phyloP scores from a whole-genome alignment of 2,888 invertebrate genomes.

The Beris chalybata region DNA sequence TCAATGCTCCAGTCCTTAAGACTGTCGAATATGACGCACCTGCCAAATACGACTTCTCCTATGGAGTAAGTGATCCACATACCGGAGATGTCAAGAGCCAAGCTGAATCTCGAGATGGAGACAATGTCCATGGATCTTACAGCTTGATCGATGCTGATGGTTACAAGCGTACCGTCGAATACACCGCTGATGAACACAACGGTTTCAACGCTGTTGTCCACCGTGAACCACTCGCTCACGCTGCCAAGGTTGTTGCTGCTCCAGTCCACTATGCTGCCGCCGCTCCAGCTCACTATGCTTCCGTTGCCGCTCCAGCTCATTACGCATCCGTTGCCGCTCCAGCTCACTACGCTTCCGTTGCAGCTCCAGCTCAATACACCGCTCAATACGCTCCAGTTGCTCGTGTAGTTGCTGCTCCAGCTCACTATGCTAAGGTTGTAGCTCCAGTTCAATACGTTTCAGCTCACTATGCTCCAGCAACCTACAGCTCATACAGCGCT shows the following conservation, averaged over 20 bases:
- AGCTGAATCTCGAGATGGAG: conserved; percentile 59
- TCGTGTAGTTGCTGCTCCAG: conserved; percentile 14
- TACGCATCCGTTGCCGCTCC: not conserved
- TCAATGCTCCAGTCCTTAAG: conserved; percentile 12
- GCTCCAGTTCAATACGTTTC: conserved; percentile 21
- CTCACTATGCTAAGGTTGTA: conserved; percentile 1
- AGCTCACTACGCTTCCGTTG: conserved; percentile 16
- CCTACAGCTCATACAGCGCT: not conserved
- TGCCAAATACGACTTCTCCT: conserved; percentile 57
- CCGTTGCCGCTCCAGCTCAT: conserved; percentile 1
- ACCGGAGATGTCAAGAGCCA: conserved; percentile 61
- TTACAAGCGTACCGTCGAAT: conserved; percentile 60
- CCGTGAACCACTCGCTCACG: conserved; percentile 54
- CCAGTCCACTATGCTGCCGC: conserved; percentile 35
- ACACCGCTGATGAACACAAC: conserved; percentile 60
- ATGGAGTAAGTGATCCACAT: conserved; percentile 58
- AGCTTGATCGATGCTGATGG: conserved; percentile 61
- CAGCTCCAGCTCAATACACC: not conserved
- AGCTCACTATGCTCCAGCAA: not conserved
- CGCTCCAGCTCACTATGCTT: not conserved
- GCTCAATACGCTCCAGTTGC: not conserved
- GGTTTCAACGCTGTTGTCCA: conserved; percentile 62
- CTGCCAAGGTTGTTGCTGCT: conserved; percentile 38
- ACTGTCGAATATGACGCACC: conserved; percentile 43
- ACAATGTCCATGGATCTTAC: conserved; percentile 60